phyloP scores from a whole-genome alignment of 2,113 vertebrate species.

The Cyrtonyx montezumae region DNA sequence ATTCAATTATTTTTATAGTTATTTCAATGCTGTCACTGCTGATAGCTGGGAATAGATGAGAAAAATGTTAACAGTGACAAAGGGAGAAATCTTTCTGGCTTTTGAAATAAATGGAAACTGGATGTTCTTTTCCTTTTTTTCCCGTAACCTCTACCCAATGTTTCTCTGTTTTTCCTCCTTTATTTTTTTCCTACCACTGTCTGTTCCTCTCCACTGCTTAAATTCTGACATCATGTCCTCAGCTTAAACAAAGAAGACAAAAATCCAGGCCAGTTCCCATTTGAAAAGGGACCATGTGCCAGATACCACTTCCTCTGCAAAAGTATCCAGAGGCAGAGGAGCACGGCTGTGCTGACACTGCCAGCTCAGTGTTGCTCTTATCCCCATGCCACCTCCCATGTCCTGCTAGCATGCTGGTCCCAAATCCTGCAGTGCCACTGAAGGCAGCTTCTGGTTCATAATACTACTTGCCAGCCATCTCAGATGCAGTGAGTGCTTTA shows the following conservation, averaged over 20 bases:
- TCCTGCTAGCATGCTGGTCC: rapidly evolving
- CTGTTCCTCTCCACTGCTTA: neutral
- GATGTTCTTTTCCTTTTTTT: neutral
- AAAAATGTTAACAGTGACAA: neutral
- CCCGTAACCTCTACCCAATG: neutral
- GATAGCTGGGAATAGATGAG: neutral
- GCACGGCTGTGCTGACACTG: neutral
- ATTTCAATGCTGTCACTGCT: slow-evolving; percentile 8
- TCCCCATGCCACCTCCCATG: neutral
- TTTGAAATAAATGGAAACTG: slow-evolving; percentile 38
- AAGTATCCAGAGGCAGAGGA: neutral
- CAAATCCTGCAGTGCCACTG: rapidly evolving
- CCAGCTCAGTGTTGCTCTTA: neutral
- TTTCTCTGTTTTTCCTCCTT: neutral
- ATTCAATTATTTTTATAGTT: slow-evolving; percentile 9
- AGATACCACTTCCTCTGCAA: neutral
- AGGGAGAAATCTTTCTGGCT: neutral
- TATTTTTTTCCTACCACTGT: slow-evolving; percentile 33
- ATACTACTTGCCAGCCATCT: neutral
- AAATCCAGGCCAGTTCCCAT: neutral
- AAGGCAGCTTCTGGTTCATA: rapidly evolving
- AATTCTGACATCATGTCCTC: neutral
- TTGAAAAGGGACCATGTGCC: neutral
- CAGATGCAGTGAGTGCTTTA: neutral
- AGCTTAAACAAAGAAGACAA: neutral